Evolutionary conservation across 1,140 invertebrate genomes (phyloP).

Genomic region (Calliphora vicina): DNA sequence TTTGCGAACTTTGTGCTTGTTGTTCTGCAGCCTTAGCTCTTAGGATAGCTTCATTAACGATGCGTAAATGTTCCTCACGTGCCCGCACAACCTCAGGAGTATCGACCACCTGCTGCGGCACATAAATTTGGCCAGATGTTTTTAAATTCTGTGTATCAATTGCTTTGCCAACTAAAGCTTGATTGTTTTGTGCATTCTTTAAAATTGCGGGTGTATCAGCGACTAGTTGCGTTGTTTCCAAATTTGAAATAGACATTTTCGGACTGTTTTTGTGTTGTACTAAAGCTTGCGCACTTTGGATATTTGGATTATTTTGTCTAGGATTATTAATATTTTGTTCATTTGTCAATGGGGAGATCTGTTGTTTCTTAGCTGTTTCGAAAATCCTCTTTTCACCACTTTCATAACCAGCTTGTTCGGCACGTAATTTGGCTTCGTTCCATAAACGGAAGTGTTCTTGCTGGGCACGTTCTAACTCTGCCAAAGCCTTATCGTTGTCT

Average conservation of each 20-base stretch:
- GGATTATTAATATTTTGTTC: not conserved
- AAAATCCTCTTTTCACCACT: not conserved
- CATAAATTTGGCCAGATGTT: not conserved
- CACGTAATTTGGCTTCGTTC: slow-evolving; percentile 43
- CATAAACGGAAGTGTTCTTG: slow-evolving; percentile 51
- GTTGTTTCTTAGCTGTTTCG: not conserved
- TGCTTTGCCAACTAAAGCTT: not conserved
- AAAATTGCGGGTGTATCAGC: slow-evolving; percentile 53
- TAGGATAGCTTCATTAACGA: slow-evolving; percentile 46
- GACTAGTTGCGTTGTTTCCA: slow-evolving; percentile 18
- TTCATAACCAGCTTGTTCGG: slow-evolving; percentile 16
- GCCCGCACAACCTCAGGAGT: slow-evolving; percentile 53
- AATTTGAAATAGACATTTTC: too few relatives aligned
- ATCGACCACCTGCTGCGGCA: slow-evolving; percentile 43
- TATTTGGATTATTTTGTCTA: not conserved
- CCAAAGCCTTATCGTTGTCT: slow-evolving; percentile 41
- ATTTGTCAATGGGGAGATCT: not conserved
- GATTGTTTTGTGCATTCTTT: too few relatives aligned
- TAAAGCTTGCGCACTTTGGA: too few relatives aligned
- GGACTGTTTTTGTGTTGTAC: not conserved
- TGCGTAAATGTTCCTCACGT: slow-evolving; percentile 51
- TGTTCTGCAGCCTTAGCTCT: not conserved
- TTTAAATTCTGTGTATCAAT: not conserved
- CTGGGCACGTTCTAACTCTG: slow-evolving; percentile 42
- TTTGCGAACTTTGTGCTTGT: not conserved